Percentiles rank a stretch among this genome's conserved stretches.
These are phyloP conservation scores for Mesochorus sp. DNA, from an alignment of 2,888 invertebrate species.

Conservation along the genomic window DNA sequence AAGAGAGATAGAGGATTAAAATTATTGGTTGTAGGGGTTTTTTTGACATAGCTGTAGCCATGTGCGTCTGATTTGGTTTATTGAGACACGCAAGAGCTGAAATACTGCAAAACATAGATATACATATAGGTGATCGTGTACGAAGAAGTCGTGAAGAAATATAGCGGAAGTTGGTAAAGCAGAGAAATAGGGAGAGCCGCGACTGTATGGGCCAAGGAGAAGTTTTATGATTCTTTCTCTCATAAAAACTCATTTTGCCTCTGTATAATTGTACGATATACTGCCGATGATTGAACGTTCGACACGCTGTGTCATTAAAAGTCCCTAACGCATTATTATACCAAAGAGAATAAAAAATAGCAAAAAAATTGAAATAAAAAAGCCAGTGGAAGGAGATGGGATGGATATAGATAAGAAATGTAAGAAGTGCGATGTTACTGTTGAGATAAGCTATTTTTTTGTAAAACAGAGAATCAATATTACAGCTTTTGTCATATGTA, in stretches of 20 bases:
- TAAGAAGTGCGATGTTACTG: background rate
- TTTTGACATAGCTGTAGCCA: background rate
- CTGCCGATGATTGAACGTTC: conserved; percentile 31
- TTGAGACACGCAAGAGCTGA: conserved; percentile 27
- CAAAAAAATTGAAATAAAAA: background rate
- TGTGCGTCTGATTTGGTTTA: conserved; percentile 41
- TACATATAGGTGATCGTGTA: background rate
- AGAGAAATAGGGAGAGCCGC: background rate
- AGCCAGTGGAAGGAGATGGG: background rate
- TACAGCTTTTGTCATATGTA: background rate
- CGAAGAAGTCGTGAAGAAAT: conserved; percentile 6
- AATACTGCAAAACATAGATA: background rate
- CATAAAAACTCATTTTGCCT: conserved; percentile 13
- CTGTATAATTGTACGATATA: conserved; percentile 17
- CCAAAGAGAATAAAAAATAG: conserved; percentile 9
- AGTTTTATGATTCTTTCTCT: conserved; percentile 41
- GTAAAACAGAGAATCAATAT: background rate
- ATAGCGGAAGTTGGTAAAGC: background rate
- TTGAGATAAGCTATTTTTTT: background rate
- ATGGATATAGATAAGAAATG: background rate
- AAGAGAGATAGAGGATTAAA: conserved; percentile 7
- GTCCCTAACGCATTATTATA: conserved; percentile 34
- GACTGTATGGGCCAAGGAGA: conserved; percentile 12
- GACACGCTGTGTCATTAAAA: conserved; percentile 39
- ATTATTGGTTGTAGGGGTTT: conserved; percentile 22